Conservation (phyloP, 2,888 invertebrate species). For the Morpho helenor region DNA sequence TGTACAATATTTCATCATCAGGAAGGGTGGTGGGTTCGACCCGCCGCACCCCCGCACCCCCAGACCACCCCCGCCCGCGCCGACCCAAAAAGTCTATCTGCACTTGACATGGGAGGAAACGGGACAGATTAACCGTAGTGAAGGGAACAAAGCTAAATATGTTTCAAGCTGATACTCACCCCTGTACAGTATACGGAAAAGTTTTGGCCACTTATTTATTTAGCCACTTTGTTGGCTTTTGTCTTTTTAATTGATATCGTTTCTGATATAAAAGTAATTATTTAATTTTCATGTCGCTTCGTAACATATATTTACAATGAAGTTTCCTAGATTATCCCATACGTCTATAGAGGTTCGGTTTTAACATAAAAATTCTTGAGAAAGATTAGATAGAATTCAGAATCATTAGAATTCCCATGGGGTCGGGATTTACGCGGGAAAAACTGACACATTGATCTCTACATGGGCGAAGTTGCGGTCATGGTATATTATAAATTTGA, state of each 20-base stretch:
- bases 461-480: too few relatives aligned
- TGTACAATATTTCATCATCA: conserved; percentile 87
- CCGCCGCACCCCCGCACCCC: conserved; percentile 36
- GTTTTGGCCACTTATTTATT: conserved; percentile 37
- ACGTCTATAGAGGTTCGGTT: too few relatives aligned
- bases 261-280: too few relatives aligned
- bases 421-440: too few relatives aligned
- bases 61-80: conserved; percentile 35
- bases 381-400: too few relatives aligned
- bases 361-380: too few relatives aligned
- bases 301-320: too few relatives aligned
- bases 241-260: conserved; percentile 12
- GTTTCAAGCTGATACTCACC: conserved; percentile 75
- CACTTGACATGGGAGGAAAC: conserved; percentile 78
- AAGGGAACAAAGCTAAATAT: conserved; percentile 79
- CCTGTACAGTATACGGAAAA: conserved; percentile 49
- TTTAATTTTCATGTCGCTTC: too few relatives aligned
- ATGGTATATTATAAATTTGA: too few relatives aligned
- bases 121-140: conserved; percentile 79
- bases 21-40: conserved; percentile 59
- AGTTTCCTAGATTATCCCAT: too few relatives aligned
- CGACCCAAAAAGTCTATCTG: conserved; percentile 78
- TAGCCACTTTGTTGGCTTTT: conserved; percentile 12
- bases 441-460: too few relatives aligned
- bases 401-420: too few relatives aligned